Percentiles rank a stretch among this genome's conserved stretches.
These are phyloP conservation scores for Electrona antarctica DNA, from an alignment of 2,113 vertebrate genomes.

Conservation along the genomic window DNA sequence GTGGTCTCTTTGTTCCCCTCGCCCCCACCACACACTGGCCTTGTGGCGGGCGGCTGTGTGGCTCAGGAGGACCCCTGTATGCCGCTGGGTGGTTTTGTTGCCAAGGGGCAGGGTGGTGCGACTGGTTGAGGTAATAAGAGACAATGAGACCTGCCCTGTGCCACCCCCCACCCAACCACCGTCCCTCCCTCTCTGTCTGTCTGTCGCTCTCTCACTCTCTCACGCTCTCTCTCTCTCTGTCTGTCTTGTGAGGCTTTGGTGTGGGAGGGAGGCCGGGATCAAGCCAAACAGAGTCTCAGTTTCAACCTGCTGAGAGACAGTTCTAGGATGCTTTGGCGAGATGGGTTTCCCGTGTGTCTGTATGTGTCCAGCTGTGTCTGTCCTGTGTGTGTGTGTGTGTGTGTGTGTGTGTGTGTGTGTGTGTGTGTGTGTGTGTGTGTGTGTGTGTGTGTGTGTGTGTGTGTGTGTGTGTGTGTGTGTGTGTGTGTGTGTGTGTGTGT, in stretches of 20 bases:
- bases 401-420: not conserved
- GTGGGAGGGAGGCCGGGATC: not conserved
- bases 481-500: slow-evolving; percentile 26
- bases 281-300: slow-evolving; percentile 13
- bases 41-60: slow-evolving; percentile 22
- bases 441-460: slow-evolving; percentile 10
- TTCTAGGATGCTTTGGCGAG: slow-evolving; percentile 20
- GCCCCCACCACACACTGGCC: slow-evolving; percentile 5
- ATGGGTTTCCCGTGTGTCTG: not conserved
- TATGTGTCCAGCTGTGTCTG: slow-evolving; percentile 15
- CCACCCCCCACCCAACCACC: slow-evolving; percentile 15
- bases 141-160: slow-evolving; percentile 66
- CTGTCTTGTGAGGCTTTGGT: slow-evolving; percentile 1
- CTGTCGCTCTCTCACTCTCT: not conserved
- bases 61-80: slow-evolving; percentile 38
- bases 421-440: not conserved
- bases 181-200: not conserved
- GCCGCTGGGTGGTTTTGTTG: slow-evolving; percentile 59
- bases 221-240: too few species aligned
- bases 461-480: slow-evolving; percentile 5
- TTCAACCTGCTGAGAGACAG: slow-evolving; percentile 39
- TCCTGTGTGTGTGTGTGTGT: slow-evolving; percentile 1
- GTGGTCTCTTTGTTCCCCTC: slow-evolving; percentile 45
- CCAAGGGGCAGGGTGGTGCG: slow-evolving; percentile 86
- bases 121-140: slow-evolving; percentile 69